Conservation (phyloP, 1,140 invertebrate genomes). For the Sitophilus oryzae region DNA sequence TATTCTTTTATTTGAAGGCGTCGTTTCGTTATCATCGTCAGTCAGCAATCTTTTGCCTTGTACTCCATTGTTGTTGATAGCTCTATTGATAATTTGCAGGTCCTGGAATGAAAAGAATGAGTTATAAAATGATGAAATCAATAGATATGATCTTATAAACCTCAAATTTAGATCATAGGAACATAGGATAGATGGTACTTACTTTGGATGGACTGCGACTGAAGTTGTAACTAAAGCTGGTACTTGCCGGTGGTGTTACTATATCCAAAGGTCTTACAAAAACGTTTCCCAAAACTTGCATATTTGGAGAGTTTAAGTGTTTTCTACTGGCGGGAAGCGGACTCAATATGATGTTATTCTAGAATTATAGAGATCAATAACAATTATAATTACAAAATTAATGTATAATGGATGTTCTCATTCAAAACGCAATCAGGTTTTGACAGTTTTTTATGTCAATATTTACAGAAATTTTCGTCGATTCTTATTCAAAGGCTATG, state of each 20-base stretch:
- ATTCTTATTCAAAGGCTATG: too few relatives aligned
- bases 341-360: conserved; percentile 56
- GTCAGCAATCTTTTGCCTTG: conserved; percentile 37
- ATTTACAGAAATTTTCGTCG: too few relatives aligned
- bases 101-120: conserved; percentile 31
- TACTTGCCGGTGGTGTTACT: conserved; percentile 43
- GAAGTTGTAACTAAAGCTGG: conserved; percentile 77
- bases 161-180: background rate
- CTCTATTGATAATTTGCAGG: conserved; percentile 42
- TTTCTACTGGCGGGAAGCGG: conserved; percentile 59
- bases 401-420: too few relatives aligned
- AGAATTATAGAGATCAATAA: background rate
- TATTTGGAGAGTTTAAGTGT: conserved; percentile 30
- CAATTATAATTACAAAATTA: too few relatives aligned
- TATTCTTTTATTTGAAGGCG: conserved; percentile 31
- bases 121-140: background rate
- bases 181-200: conserved; percentile 29
- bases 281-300: conserved; percentile 52
- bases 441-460: too few relatives aligned
- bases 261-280: conserved; percentile 53
- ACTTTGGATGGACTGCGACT: conserved; percentile 87
- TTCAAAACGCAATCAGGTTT: too few relatives aligned
- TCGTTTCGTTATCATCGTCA: conserved; percentile 27
- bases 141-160: background rate
- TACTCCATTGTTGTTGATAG: conserved; percentile 36